These are phyloP conservation scores for Sapajus apella DNA, from an alignment of 2,113 vertebrate genomes.

Conservation along the genomic window DNA sequence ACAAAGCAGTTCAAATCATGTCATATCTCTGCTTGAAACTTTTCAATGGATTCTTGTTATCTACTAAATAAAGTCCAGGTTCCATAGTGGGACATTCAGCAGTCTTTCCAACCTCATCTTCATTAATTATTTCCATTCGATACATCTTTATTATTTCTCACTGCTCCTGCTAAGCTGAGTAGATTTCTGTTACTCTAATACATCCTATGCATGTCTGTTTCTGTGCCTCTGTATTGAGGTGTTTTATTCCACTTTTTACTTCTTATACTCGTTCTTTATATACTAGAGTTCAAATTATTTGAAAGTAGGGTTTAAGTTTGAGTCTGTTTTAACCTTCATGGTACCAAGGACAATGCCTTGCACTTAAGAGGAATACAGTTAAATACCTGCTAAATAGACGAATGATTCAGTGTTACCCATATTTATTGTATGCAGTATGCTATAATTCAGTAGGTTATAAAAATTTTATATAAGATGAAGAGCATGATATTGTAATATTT, in stretches of 20 bases:
- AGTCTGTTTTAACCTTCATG: constrained; percentile 25
- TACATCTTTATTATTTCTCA: constrained; percentile 48
- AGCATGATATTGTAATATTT: constrained; percentile 56
- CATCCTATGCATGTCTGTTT: not conserved
- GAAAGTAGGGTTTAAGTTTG: constrained; percentile 34
- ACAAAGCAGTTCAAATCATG: not conserved
- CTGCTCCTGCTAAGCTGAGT: not conserved
- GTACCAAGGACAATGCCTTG: not conserved
- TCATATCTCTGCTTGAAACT: constrained; percentile 29
- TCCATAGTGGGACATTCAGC: not conserved
- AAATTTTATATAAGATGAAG: constrained; percentile 43
- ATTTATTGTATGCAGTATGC: constrained; percentile 20
- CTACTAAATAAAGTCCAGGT: not conserved
- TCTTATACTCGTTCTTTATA: constrained; percentile 8
- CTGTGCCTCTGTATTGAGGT: not conserved
- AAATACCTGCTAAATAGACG: not conserved
- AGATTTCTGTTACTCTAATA: constrained; percentile 1
- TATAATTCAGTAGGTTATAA: constrained; percentile 34
- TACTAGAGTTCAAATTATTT: constrained; percentile 12
- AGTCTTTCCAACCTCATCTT: constrained; percentile 21
- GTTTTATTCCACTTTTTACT: not conserved
- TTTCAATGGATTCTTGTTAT: constrained; percentile 17
- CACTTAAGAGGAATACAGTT: constrained; percentile 33
- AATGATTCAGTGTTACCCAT: constrained; percentile 1
- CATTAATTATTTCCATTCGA: constrained; percentile 47